Evolutionary conservation across 2,113 vertebrate genomes (phyloP).

Genomic region (Vimba vimba): DNA sequence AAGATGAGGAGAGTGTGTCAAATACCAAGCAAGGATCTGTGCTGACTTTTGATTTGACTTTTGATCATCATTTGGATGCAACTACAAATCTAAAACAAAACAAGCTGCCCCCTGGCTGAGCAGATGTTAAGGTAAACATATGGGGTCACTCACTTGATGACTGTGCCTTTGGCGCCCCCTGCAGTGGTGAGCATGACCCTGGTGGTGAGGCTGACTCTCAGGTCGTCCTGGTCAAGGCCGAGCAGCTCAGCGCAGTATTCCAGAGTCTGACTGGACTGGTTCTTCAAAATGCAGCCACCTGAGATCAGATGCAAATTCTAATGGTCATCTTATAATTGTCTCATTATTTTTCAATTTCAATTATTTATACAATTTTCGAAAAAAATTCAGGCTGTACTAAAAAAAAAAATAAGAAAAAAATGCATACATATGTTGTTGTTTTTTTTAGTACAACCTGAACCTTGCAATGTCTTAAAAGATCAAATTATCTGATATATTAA

Average conservation of each 20-base stretch:
- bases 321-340: not conserved
- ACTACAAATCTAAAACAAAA: slow-evolving; percentile 36
- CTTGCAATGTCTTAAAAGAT: not conserved
- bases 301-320: slow-evolving; percentile 36
- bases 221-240: slow-evolving; percentile 90
- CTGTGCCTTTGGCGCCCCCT: slow-evolving; percentile 98
- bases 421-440: no score
- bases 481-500: not conserved
- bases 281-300: slow-evolving; percentile 91
- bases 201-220: slow-evolving; percentile 91
- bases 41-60: not conserved
- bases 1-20: slow-evolving; percentile 20
- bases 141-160: slow-evolving; percentile 90
- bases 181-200: slow-evolving; percentile 97
- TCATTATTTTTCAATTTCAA: slow-evolving; percentile 1
- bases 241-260: slow-evolving; percentile 88
- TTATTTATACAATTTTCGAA: not conserved
- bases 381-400: not conserved
- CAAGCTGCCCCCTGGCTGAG: not conserved
- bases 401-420: no score
- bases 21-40: slow-evolving; percentile 24
- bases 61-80: slow-evolving; percentile 1
- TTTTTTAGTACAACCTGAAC: not conserved
- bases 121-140: not conserved
- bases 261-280: slow-evolving; percentile 83